Base-by-base conservation (phyloP, 1,140 invertebrate genomes). In the Papilio dardanus region DNA sequence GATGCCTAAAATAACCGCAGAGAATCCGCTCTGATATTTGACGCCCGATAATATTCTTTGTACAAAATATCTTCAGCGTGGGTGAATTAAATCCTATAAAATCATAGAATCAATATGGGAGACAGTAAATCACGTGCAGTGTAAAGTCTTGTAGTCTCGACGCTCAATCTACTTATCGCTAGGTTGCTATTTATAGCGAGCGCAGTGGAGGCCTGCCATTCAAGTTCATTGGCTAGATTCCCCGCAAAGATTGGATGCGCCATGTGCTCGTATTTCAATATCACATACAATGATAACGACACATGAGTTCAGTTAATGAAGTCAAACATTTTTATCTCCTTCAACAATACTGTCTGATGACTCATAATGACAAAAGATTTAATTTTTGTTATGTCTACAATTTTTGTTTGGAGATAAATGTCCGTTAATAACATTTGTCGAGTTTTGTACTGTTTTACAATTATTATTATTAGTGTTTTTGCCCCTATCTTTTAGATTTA, bases 191-290 rank as follows among this genome's bases (percentile, higher is more conserved):
- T 88, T 83, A 85, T 89, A 88, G 80, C 80, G 79, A 76, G 79
- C 84, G 77, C 88, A 86, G 89, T 84, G 88, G 86, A 88, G 89
- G 89, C 87, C 88, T 79, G 81, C 76, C 79, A 85, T 86, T 90
- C 88, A 91, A 90, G 89, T 91, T 90, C 89, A 91, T 89, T 86
- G 85, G 83, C 88, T 89, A 90, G 88, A 86, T 83, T 85, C 87
- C 90, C 88, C 88, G 85, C 87, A 86, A 89, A 85, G 88, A 83
- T 84, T 78, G 46, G 65, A 81, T 77, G 74, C 75, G 74, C 58
- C 76, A 78, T 80, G 75, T 75, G 71, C 71, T 71, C 46, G 73
- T 66, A 77, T 71, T 76, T 75, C 31, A 74, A 62, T 71, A 24
- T 37, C 21, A 68, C 19, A 24, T 40, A 37, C 35, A 68, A 7